These are phyloP conservation scores for Trididemnum nubilum DNA, from an alignment of 23 tunicate genomes.

Conservation along the genomic window DNA sequence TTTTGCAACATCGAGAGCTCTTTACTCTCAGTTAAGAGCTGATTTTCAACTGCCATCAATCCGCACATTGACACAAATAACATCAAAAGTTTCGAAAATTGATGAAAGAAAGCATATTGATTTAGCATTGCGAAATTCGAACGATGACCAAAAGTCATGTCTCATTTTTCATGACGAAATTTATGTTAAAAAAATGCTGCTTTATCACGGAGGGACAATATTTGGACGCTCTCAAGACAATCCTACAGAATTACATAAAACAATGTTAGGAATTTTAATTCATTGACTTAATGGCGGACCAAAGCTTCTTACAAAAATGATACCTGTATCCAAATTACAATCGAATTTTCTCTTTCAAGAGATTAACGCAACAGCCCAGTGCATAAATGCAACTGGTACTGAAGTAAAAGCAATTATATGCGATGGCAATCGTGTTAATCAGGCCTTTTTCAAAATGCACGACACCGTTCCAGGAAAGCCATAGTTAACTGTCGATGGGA, in stretches of 20 bases:
- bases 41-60: constrained; percentile 11
- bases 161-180: constrained; percentile 22
- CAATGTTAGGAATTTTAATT: constrained; percentile 21
- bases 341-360: background rate
- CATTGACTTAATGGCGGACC: background rate
- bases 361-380: background rate
- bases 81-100: constrained; percentile 22
- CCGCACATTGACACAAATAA: constrained; percentile 16
- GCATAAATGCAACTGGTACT: background rate
- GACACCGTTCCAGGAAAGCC: constrained; percentile 19
- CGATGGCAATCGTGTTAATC: constrained; percentile 23
- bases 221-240: constrained; percentile 14
- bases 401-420: constrained; percentile 23
- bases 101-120: background rate
- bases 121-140: background rate
- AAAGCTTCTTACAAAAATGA: background rate
- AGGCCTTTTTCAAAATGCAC: constrained; percentile 15
- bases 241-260: constrained; percentile 26
- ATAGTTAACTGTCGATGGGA: constrained; percentile 20
- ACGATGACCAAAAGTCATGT: constrained; percentile 3
- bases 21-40: constrained; percentile 3
- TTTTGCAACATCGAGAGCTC: constrained; percentile 35
- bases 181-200: constrained; percentile 30
- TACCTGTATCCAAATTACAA: background rate
- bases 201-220: constrained; percentile 11